Conservation (phyloP, 2,888 invertebrate species). For the Diabrotica balteata region DNA sequence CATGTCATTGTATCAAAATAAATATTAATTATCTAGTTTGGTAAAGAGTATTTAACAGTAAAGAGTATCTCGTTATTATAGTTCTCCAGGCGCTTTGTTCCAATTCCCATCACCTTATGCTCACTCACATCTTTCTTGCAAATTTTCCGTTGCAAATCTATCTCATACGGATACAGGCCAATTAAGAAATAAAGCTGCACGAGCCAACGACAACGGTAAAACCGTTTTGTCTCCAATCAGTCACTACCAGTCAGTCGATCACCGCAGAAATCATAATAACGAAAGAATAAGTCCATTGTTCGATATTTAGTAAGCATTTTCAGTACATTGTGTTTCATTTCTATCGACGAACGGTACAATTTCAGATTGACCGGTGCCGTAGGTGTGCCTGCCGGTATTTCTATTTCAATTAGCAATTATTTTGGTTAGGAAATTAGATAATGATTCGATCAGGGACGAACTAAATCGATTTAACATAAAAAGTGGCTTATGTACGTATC, state of each 20-base stretch:
- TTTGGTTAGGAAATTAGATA: slow-evolving; percentile 28
- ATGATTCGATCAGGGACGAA: slow-evolving; percentile 18
- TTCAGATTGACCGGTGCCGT: slow-evolving; percentile 11
- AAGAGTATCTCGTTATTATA: no score
- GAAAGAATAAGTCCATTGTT: slow-evolving; percentile 17
- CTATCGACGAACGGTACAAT: slow-evolving; percentile 9
- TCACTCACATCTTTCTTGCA: no score
- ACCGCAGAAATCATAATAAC: slow-evolving; percentile 7
- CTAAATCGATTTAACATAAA: neutral
- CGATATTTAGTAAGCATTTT: slow-evolving; percentile 13
- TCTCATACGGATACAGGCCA: neutral
- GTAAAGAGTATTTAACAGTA: no score
- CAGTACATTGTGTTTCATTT: neutral
- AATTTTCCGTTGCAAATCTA: neutral
- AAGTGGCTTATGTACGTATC: no score
- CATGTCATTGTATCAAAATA: no score
- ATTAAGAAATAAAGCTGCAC: slow-evolving; percentile 10
- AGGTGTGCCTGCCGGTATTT: slow-evolving; percentile 27
- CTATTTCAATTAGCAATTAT: slow-evolving; percentile 30
- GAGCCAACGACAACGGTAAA: slow-evolving; percentile 2
- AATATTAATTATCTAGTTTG: no score
- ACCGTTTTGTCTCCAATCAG: slow-evolving; percentile 3
- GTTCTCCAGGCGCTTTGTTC: no score
- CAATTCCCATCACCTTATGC: no score
- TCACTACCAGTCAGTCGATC: neutral